These are phyloP conservation scores for Picathartes gymnocephalus DNA, from an alignment of 2,113 vertebrate species.

Conservation along the genomic window DNA sequence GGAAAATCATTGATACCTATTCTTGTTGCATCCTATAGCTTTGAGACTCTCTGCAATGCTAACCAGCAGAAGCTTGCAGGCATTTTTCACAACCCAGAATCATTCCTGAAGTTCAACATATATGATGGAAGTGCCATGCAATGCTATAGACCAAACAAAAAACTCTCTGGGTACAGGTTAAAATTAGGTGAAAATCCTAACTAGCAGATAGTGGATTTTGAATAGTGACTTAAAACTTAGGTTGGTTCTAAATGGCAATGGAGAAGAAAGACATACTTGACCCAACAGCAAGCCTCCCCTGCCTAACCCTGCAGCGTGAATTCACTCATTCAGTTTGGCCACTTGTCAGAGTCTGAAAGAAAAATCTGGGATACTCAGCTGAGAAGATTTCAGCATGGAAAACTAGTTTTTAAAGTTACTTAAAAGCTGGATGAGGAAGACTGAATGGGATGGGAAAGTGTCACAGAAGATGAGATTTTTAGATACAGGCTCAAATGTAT, in stretches of 20 bases:
- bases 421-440: background rate
- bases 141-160: background rate
- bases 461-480: background rate
- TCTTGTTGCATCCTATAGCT: background rate
- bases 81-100: background rate
- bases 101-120: background rate
- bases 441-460: background rate
- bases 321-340: background rate
- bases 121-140: background rate
- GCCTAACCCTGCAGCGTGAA: background rate
- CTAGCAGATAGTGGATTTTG: background rate
- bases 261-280: background rate
- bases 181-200: background rate
- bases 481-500: background rate
- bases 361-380: background rate
- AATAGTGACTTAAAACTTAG: background rate
- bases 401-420: background rate
- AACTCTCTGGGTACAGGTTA: background rate
- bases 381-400: background rate
- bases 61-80: background rate
- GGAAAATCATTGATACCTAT: background rate
- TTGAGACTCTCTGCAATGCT: background rate
- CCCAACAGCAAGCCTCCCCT: background rate
- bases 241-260: background rate
- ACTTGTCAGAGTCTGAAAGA: background rate